Evolutionary conservation across 2,797 vertebrate species (phyloP).

Genomic region (Eupleurogrammus muticus): DNA sequence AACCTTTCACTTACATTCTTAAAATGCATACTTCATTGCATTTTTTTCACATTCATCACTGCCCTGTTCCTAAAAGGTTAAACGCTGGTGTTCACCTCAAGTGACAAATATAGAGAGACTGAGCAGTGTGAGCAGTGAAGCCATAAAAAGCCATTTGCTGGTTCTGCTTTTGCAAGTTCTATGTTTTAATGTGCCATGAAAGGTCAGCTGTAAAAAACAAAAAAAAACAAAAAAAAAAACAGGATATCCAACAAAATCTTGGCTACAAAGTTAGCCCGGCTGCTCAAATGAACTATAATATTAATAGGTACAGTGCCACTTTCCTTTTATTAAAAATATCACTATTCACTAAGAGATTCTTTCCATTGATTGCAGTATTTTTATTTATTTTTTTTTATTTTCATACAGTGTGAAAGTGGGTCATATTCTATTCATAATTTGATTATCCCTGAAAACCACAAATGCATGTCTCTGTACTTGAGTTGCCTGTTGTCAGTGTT

Average conservation of each 20-base stretch:
- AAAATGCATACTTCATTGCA: neutral
- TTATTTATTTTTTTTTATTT: neutral
- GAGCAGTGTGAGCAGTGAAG: slow-evolving; percentile 20
- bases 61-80: neutral
- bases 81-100: neutral
- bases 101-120: slow-evolving; percentile 11
- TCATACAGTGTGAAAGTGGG: neutral
- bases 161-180: slow-evolving; percentile 26
- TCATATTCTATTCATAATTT: neutral
- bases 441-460: neutral
- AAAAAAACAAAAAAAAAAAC: no score
- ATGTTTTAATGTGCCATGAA: slow-evolving; percentile 36
- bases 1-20: neutral
- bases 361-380: neutral
- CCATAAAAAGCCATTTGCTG: slow-evolving; percentile 31
- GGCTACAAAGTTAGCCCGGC: neutral
- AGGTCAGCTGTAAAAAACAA: slow-evolving; percentile 26
- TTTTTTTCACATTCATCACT: slow-evolving; percentile 6
- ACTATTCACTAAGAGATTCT: neutral
- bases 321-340: neutral
- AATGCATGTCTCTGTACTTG: neutral
- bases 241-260: slow-evolving; percentile 11
- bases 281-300: neutral
- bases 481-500: neutral
- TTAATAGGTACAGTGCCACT: neutral